Base-by-base conservation (phyloP, 2,113 vertebrate genomes). In the Cololabis saira region DNA sequence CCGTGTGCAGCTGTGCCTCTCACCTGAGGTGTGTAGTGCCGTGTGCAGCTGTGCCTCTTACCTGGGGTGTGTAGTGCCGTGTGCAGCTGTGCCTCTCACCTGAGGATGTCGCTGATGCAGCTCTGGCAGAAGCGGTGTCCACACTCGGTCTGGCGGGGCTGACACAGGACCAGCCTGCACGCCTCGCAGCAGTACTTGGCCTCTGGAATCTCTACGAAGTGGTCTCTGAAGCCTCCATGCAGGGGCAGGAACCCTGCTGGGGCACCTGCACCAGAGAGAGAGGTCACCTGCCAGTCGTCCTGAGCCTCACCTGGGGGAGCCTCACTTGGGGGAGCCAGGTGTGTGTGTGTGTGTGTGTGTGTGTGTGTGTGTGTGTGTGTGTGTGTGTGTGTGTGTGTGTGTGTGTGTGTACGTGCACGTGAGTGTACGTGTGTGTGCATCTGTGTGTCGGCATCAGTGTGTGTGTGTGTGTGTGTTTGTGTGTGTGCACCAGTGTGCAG, bases 121-220 rank as follows among this genome's bases (percentile, higher is more conserved):
- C 91, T 96, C 82, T 96, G 94, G 41, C 98, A 99, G 90, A 97
- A 99, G 41, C 98, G 94, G 80, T 99, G 98, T 8, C 98, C 98
- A 51, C 98, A 99, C 87, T 97, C 97, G 0, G 98, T 99, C 90
- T 99, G 98, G 45, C 94, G 93, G 0, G 97, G 97, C 79, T 94
- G 95, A 82, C 97, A 98, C 74, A 99, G 92, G 76, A 96, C 96
- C 84, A 96, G 93, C 61, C 82, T 91, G 90, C 98, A 99, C 68
- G 94, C 87, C 91, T 98, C 96, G 12, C 98, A 99, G 87, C 95
- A 94, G 85, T 99, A 99, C 78, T 99, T 99, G 70, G 95, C 92
- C 54, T 99, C 98, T 42, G 97, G 97, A 0, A 89, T 76, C 75
- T 94, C 94, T 68, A 97, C 91, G 40, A 99, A 99, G 76, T 91